Base-by-base conservation (phyloP, 2,113 vertebrate genomes). In the Dermatemys mawii region DNA sequence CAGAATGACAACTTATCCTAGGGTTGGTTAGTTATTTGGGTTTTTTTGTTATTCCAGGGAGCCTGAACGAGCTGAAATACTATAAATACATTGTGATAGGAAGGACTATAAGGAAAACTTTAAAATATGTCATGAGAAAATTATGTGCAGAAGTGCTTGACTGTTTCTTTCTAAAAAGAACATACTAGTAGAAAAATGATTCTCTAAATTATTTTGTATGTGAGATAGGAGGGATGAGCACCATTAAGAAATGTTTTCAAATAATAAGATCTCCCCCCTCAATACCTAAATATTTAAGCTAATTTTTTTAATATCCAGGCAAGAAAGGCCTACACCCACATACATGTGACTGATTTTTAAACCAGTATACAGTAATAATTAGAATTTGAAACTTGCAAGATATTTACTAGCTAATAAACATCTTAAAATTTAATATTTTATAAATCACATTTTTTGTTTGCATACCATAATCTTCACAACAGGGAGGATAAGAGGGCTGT, bases 211-310 rank as follows among this genome's bases (percentile, higher is more conserved):
- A 21, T 70, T 70, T 70, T 38, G n/a, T 70, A 86, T 21, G 9
- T 0, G 83, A 80, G 53, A 41, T 53, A 49, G 78, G 87, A 92
- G 80, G 87, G 0, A 1, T 26, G 83, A 83, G 91, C 50, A 49
- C 84, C 1, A 0, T 19, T 29, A 35, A 90, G 4, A 81, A 57
- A 93, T 78, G 89, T 83, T 89, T 86, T 38, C n/a, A 81, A 32
- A 70, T 85, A 44, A 80, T 82, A 81, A 13, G 95, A 90, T 87
- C 82, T 87, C 84, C 90, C 84, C 90, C 94, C 94, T 89, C 46
- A 91, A 76, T 55, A 93, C 92, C 63, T 95, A 90, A 97, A 97
- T 97, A 96, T 96, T 97, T 96, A 93, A 92, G 85, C 82, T 81
- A 35, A 86, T 90, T 81, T 89, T 48, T 91, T 79, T 0, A 4